Evolutionary conservation across 2,113 vertebrate species (phyloP).

Genomic region (Sapayoa aenigma): DNA sequence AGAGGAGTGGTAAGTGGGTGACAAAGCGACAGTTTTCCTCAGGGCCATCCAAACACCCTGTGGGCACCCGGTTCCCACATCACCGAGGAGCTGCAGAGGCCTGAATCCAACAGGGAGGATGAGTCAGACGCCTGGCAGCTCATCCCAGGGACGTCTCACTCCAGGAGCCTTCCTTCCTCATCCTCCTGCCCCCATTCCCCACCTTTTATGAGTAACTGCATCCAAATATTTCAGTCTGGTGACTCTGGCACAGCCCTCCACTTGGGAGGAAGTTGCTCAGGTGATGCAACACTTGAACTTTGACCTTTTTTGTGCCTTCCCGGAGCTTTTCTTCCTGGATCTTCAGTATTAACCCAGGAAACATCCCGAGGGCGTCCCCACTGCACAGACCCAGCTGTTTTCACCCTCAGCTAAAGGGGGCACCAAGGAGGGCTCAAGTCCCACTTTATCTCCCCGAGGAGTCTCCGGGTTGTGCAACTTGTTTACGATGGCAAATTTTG

Average conservation of each 20-base stretch:
- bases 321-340: neutral
- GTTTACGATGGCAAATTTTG: neutral
- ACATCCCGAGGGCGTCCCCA: neutral
- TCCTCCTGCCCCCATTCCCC: neutral
- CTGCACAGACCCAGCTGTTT: neutral
- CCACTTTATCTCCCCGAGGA: neutral
- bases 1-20: neutral
- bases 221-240: neutral
- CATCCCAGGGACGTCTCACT: neutral
- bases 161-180: neutral
- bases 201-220: neutral
- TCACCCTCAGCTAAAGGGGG: neutral
- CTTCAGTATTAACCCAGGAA: neutral
- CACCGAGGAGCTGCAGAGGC: neutral
- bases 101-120: neutral
- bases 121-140: neutral
- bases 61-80: neutral
- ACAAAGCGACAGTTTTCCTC: neutral
- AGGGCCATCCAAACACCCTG: neutral
- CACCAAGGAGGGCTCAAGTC: neutral
- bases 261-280: neutral
- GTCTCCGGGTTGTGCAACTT: neutral
- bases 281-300: neutral
- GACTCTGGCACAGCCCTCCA: neutral
- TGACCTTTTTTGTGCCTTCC: neutral